phyloP scores from a whole-genome alignment of 2,113 vertebrate species.

The Dromiciops gliroides region DNA sequence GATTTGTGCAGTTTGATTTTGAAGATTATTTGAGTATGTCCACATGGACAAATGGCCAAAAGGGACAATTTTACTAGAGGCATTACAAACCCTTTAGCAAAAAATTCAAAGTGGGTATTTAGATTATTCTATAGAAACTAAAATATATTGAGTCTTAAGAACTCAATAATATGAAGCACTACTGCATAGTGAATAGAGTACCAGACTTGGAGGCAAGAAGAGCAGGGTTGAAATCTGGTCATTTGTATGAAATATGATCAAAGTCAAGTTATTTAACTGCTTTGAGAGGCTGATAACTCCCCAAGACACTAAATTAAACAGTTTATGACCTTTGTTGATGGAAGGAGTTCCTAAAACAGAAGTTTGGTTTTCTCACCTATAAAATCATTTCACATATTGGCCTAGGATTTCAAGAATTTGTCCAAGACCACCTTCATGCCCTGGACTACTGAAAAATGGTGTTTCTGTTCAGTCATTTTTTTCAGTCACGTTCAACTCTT shows the following conservation, averaged over 20 bases:
- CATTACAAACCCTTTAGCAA: conserved; percentile 18
- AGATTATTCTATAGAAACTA: conserved; percentile 27
- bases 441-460: background rate
- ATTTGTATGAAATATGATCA: background rate
- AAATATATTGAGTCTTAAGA: conserved; percentile 28
- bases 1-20: conserved; percentile 20
- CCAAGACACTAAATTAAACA: background rate
- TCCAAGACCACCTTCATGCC: background rate
- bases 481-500: too few relatives aligned
- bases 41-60: conserved; percentile 31
- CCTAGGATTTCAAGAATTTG: background rate
- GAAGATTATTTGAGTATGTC: conserved; percentile 32
- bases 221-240: background rate
- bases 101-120: conserved; percentile 1
- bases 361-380: background rate
- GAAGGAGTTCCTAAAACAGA: background rate
- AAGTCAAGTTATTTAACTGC: background rate
- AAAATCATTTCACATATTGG: background rate
- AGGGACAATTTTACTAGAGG: conserved; percentile 4
- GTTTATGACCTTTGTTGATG: background rate
- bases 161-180: background rate
- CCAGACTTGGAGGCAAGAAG: background rate
- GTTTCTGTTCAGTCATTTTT: background rate
- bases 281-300: background rate
- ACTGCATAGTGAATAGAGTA: background rate